Base-by-base conservation (phyloP, 2,888 invertebrate genomes). In the Quadroppia sp. region DNA sequence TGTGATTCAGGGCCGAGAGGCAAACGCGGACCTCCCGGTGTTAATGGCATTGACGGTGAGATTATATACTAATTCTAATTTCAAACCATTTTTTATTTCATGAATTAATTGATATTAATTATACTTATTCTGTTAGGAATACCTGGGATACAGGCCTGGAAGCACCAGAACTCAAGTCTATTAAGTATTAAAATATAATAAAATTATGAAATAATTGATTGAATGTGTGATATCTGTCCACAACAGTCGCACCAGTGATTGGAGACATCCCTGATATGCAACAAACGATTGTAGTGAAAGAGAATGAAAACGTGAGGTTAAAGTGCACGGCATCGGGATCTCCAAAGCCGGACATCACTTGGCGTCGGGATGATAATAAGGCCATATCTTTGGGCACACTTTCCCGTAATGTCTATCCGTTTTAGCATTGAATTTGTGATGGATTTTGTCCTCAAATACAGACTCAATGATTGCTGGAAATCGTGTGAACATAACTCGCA, bases 61-160 rank as follows among this genome's bases (percentile, higher is more conserved):
- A 71, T 30, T 17, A 59, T 13, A 32, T 9, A 30, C 20, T n/a
- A n/a, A 32, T 50, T 71, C 32, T 23, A 42, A 28, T 15, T 25
- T 48, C 30, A n/a, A 50, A 71, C 17, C 28, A 40, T 28, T 40
- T 75, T 28, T 40, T 45, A 32, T 71, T 20, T 48, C 30, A 30
- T 25, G 9, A 36, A 36, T 36, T 7, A 9, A 36, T 36, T 36
- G 36, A 36, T 15, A 32, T 70, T 17, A 56, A 13, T 15, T 17
- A 6, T 20, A 53, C 53, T 53, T 32, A 7, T 30, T 17, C 70
- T 30, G 48, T 17, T 23, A 0, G 92, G 92, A n/a, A 86, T 87
- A 71, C 92, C 92, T 0, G 92, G 92, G 17, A 87, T 93, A 71
- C 88, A 88, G 74, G 89, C 91, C 0, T 92, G 89, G 86, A 88